phyloP scores from a whole-genome alignment of 2,113 vertebrate species.

The Neogobius melanostomus region DNA sequence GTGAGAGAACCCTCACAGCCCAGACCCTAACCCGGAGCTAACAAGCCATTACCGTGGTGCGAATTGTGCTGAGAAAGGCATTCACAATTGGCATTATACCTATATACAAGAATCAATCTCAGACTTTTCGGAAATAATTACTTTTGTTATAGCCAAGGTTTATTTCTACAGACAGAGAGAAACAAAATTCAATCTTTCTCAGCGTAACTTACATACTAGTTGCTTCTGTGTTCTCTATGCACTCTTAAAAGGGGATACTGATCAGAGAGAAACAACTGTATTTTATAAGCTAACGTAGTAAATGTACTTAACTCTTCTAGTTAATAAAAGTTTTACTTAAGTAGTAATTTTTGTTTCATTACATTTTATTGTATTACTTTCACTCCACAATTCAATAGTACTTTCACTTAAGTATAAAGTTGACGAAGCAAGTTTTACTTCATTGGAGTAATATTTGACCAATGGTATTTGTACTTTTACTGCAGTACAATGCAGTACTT shows the following conservation, averaged over 20 bases:
- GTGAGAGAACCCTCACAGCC: constrained; percentile 44
- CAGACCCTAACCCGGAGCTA: constrained; percentile 35
- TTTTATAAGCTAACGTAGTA: no score
- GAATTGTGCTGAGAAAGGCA: constrained; percentile 18
- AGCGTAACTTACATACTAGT: neutral
- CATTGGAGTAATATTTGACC: no score
- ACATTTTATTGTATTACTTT: no score
- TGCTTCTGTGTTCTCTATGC: neutral
- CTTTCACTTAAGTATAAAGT: no score
- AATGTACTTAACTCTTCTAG: no score
- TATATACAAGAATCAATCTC: constrained; percentile 14
- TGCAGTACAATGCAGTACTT: no score
- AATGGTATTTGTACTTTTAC: no score
- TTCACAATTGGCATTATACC: constrained; percentile 35
- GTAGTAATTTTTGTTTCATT: no score
- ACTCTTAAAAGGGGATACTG: constrained; percentile 36
- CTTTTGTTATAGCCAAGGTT: neutral
- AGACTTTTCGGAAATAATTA: constrained; percentile 21
- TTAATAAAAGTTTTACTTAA: no score
- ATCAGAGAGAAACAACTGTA: constrained; percentile 29
- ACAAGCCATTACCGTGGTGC: constrained; percentile 28
- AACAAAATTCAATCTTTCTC: neutral
- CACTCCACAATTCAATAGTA: no score
- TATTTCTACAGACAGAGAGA: neutral
- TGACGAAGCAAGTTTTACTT: no score